phyloP scores from a whole-genome alignment of 2,797 vertebrate genomes.

The Cynopterus sphinx region DNA sequence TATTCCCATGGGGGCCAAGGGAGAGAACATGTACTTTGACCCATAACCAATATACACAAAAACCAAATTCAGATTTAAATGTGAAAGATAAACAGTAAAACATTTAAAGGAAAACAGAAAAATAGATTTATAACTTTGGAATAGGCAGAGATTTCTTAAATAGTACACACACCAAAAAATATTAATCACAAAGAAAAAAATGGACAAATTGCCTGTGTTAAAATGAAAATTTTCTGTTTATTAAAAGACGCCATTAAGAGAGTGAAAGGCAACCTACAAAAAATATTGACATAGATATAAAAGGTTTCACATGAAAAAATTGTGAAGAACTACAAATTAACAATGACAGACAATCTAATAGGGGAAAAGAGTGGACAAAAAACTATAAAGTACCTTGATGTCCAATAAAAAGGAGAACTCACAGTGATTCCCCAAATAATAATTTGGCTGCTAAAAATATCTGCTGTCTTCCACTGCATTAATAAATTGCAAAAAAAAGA shows the following conservation, averaged over 20 bases:
- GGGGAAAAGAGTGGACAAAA: neutral
- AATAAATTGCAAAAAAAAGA: constrained; percentile 12
- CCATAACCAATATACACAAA: neutral
- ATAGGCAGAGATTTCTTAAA: neutral
- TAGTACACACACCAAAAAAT: neutral
- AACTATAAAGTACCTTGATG: neutral
- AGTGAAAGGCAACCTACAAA: neutral
- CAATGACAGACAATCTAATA: neutral
- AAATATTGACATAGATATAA: neutral
- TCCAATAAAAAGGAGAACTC: neutral
- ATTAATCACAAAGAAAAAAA: neutral
- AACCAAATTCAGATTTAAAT: constrained; percentile 12
- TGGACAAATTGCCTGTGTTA: neutral
- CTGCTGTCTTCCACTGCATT: neutral
- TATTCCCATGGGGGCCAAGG: neutral
- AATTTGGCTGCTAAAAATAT: neutral
- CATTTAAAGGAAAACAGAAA: neutral
- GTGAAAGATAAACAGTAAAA: neutral
- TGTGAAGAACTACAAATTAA: neutral
- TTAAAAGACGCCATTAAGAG: neutral
- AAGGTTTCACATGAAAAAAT: neutral
- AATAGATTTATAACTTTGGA: neutral
- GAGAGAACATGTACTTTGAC: neutral
- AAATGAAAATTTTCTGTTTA: neutral
- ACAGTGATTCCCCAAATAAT: neutral